A percentile compares a stretch with the other conserved stretches of the same genome.
These are phyloP conservation scores for Solenodon paradoxus DNA, from an alignment of 2,113 vertebrate species.

Conservation along the genomic window DNA sequence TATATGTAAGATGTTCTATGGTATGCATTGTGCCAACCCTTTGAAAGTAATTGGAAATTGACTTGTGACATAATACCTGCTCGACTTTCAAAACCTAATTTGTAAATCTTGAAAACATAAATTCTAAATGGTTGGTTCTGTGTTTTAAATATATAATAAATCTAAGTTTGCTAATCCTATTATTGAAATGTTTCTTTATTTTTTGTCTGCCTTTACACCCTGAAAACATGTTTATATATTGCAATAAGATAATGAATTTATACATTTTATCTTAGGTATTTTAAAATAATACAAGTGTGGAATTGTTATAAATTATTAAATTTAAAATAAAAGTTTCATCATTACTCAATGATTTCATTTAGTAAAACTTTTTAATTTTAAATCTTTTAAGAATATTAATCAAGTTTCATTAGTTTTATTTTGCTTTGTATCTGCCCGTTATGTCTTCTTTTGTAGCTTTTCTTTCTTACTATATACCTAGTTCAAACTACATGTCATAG, in stretches of 20 bases:
- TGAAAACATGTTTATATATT: background rate
- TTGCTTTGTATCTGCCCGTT: background rate
- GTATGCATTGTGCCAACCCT: background rate
- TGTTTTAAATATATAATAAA: background rate
- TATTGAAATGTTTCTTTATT: background rate
- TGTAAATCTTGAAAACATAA: background rate
- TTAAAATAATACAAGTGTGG: background rate
- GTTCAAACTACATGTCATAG: background rate
- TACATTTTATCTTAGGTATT: background rate
- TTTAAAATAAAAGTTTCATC: background rate
- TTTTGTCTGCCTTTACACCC: background rate
- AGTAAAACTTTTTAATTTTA: background rate
- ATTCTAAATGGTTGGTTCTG: background rate
- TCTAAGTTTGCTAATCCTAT: background rate
- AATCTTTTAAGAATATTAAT: background rate
- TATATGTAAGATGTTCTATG: background rate
- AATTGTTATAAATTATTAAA: background rate
- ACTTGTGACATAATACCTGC: background rate
- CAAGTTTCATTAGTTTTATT: background rate
- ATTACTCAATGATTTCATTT: background rate
- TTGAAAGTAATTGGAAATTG: background rate
- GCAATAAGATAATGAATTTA: background rate
- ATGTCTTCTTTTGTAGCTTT: background rate
- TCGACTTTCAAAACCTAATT: background rate
- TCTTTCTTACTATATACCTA: background rate